Evolutionary conservation across 2,888 invertebrate species (phyloP), one percentile per base, ranked within the genome.

Genomic region (Fragum sueziense): DNA sequence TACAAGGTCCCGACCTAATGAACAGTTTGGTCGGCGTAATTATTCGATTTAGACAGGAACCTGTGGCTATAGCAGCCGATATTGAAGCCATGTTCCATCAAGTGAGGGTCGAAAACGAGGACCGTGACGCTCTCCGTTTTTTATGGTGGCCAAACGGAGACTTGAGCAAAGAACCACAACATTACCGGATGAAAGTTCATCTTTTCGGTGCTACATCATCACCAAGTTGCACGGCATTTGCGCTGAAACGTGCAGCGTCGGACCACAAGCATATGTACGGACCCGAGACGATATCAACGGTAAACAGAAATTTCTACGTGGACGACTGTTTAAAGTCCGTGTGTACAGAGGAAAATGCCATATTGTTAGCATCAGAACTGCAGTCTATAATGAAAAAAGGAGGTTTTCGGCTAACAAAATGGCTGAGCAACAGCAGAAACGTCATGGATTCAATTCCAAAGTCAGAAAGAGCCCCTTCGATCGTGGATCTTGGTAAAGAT

Each of bases 1-100:
- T 85, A 20, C 80, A 73, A 37, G 86, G 86, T 2, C 85, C 87
- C 17, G 85, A 87, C 68, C 74, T 86, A 17, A 80, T 74, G 27
- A 87, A 83, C 51, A 85, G 62, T 62, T 57, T 85, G 22, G 29
- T 85, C 31, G 86, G 86, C 27, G 83, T 85, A 25, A 31, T 86
- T 0, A 69, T 76, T 20, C 54, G 86, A 17, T 86, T 85, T 31
- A 52, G 85, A 31, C 72, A 85, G 34, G 77, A 82, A 59, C 25
- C 14, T 0, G 61, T 80, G 27, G 85, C 84, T 14, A 4, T 86
- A n/a, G 72, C 57, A 22, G 79, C 72, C 1, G 84, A 86, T 59
- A 80, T 85, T n/a, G 80, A 86, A 62, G 70, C 76, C 41, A 84
- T 84, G 78, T 83, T 80, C 31, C 73, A 73, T 67, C 84, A 84